A percentile compares a stretch with the other conserved stretches of the same genome.
Evolutionary conservation across 2,113 vertebrate genomes (phyloP).

Genomic region (Scomber scombrus): DNA sequence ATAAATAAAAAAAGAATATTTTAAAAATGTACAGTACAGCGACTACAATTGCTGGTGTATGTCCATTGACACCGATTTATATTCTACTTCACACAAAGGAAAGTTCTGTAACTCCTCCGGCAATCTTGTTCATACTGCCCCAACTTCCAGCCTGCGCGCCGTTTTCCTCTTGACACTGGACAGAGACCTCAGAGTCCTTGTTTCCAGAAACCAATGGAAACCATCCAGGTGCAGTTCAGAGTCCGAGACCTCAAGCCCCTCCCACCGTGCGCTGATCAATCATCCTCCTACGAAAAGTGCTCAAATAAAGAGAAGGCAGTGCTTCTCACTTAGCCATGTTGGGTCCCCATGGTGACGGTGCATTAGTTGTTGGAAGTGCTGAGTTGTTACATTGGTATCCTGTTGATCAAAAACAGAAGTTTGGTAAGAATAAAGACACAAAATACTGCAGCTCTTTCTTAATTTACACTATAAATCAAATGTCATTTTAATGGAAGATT

Average conservation of each 20-base stretch:
- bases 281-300: slow-evolving; percentile 71
- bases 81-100: slow-evolving; percentile 62
- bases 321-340: slow-evolving; percentile 51
- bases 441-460: background rate
- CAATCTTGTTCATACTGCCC: slow-evolving; percentile 27
- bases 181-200: slow-evolving; percentile 11
- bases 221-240: slow-evolving; percentile 32
- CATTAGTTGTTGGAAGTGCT: slow-evolving; percentile 49
- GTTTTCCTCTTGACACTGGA: background rate
- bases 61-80: slow-evolving; percentile 56
- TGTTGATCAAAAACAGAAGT: slow-evolving; percentile 39
- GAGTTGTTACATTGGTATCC: slow-evolving; percentile 76
- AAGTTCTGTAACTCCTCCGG: slow-evolving; percentile 32
- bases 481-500: background rate
- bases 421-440: background rate
- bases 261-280: slow-evolving; percentile 40
- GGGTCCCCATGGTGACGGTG: slow-evolving; percentile 67
- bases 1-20: slow-evolving; percentile 84
- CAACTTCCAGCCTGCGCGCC: background rate
- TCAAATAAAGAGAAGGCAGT: slow-evolving; percentile 52
- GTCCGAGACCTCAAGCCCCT: slow-evolving; percentile 25
- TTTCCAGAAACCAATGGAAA: slow-evolving; percentile 42
- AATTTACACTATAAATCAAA: background rate
- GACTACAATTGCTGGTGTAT: slow-evolving; percentile 59
- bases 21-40: slow-evolving; percentile 77